These are phyloP conservation scores for Gymnoscopelus braueri DNA, from an alignment of 2,797 vertebrate species.

Conservation along the genomic window DNA sequence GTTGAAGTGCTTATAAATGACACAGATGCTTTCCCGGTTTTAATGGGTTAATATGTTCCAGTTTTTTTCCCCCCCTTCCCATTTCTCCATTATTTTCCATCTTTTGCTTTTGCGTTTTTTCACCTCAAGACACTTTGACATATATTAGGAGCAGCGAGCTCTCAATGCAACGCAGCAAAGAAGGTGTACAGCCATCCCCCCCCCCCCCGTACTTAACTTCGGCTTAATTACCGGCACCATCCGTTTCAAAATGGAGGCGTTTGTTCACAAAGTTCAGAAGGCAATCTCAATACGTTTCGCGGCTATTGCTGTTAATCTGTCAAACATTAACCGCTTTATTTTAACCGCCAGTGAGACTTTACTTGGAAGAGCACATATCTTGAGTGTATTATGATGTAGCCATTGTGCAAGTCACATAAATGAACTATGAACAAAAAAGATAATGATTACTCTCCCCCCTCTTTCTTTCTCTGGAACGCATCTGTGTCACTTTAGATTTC, in stretches of 20 bases:
- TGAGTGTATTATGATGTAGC: too few species aligned
- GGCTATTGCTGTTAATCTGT: constrained; percentile 9
- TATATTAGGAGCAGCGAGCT: constrained; percentile 41
- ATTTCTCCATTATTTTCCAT: background rate
- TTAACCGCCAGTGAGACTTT: too few species aligned
- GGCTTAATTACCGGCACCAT: constrained; percentile 48
- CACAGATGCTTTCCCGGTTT: too few species aligned
- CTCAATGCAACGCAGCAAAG: constrained; percentile 21
- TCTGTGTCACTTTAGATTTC: too few species aligned
- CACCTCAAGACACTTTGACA: constrained; percentile 40
- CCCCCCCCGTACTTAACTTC: constrained; percentile 12
- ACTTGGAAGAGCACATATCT: too few species aligned
- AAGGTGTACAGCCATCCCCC: constrained; percentile 29
- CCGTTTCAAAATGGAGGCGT: constrained; percentile 29
- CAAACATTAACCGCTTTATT: background rate
- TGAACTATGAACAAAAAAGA: too few species aligned
- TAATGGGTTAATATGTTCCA: background rate
- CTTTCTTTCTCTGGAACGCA: too few species aligned
- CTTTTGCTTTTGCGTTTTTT: background rate
- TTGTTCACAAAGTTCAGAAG: background rate
- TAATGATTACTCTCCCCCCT: too few species aligned
- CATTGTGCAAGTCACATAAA: too few species aligned
- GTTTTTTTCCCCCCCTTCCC: constrained; percentile 2
- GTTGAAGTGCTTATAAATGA: too few species aligned
- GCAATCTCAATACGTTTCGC: background rate